Conservation (phyloP, 2,113 vertebrate species). For the Saiga tatarica region DNA sequence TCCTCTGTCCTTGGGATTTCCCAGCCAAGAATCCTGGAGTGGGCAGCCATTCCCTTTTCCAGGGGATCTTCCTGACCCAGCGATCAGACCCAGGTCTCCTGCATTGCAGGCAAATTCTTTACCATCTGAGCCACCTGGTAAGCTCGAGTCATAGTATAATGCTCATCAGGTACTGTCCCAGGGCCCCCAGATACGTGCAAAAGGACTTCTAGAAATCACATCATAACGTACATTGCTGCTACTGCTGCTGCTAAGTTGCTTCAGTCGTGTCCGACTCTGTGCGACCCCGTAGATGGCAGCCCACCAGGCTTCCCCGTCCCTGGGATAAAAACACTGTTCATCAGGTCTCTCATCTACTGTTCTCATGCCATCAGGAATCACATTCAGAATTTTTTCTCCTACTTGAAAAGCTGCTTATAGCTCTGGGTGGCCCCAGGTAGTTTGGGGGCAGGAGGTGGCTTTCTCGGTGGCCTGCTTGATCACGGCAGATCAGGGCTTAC, state of each 20-base stretch:
- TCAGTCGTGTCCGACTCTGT: too few species aligned
- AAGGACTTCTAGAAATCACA: neutral
- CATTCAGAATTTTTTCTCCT: neutral
- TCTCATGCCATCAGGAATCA: neutral
- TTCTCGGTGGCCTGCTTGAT: accelerated
- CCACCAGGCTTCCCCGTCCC: too few species aligned
- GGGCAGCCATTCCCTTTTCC: neutral
- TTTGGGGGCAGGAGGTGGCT: neutral
- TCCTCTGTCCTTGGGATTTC: neutral
- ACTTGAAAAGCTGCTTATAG: neutral
- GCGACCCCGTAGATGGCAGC: too few species aligned
- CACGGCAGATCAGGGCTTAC: slow-evolving; percentile 64
- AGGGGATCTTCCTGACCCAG: neutral
- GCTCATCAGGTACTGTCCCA: neutral
- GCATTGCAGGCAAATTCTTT: neutral
- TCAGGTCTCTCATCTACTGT: neutral
- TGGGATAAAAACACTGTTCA: neutral
- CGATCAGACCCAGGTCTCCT: neutral
- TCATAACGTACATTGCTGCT: neutral
- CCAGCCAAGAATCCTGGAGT: neutral
- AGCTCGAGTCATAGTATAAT: neutral
- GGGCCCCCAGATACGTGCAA: neutral
- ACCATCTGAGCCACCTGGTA: neutral
- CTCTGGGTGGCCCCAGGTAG: too few species aligned
- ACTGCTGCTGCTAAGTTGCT: too few species aligned